Percentiles rank a stretch among this genome's conserved stretches.
These are phyloP conservation scores for Diabrotica virgifera DNA, from an alignment of 1,140 invertebrate genomes.

Conservation along the genomic window DNA sequence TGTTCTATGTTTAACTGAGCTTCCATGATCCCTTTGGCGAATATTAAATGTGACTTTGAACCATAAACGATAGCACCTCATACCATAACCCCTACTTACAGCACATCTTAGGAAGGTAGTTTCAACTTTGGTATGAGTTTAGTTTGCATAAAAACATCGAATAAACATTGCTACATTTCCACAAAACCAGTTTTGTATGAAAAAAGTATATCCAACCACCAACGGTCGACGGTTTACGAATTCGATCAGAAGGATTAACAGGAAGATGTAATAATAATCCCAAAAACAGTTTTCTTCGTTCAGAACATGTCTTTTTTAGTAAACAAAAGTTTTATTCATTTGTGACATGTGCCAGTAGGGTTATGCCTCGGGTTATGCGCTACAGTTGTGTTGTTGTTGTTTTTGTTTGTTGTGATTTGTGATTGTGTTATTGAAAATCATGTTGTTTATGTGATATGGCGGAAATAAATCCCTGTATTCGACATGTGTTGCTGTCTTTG, in stretches of 20 bases:
- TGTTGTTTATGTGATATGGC: constrained; percentile 42
- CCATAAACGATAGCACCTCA: too few relatives aligned
- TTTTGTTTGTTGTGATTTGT: constrained; percentile 20
- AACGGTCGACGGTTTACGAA: background rate
- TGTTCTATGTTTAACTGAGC: too few relatives aligned
- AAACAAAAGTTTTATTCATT: constrained; percentile 12
- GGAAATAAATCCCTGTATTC: constrained; percentile 60
- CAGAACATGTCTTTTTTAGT: constrained; percentile 10
- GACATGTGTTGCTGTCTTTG: constrained; percentile 69
- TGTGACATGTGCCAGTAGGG: constrained; percentile 15
- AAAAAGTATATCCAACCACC: background rate
- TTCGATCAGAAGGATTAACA: constrained; percentile 9
- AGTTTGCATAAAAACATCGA: constrained; percentile 13
- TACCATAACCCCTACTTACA: constrained; percentile 1
- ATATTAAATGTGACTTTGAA: too few relatives aligned
- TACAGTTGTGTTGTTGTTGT: constrained; percentile 14
- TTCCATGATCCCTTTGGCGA: too few relatives aligned
- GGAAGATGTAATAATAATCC: constrained; percentile 5
- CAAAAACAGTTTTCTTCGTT: constrained; percentile 4
- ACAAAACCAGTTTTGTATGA: constrained; percentile 1
- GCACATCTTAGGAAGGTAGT: constrained; percentile 21
- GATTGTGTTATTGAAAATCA: constrained; percentile 10
- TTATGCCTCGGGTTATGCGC: too few relatives aligned
- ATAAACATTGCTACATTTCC: constrained; percentile 14
- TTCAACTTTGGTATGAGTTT: constrained; percentile 13